Evolutionary conservation across 2,113 vertebrate genomes (phyloP), one percentile per base, ranked within the genome.

Genomic region (Megaptera novaeangliae): DNA sequence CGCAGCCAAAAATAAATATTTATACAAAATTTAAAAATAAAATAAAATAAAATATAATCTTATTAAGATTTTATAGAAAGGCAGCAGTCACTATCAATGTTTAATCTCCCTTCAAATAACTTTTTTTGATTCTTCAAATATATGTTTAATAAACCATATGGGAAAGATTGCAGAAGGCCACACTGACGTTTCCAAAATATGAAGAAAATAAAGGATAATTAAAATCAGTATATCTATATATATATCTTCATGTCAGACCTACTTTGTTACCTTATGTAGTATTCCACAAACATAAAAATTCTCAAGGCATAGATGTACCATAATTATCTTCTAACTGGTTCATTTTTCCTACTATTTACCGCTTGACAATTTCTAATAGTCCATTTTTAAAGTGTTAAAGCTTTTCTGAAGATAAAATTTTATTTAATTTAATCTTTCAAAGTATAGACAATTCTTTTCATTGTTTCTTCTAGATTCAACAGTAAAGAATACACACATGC

Each of bases 1-100:
- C 15, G 52, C 52, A 52, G 52, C 15, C 52, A 52, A 6, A 52
- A 52, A 52, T 17, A 17, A 52, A 18, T 52, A 52, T 6, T 52
- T 17, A 52, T 52, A 52, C 17, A 52, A 52, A 52, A 52, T 17
- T 49, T 15, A 4, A 14, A 52, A 52, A 49, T 49, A 52, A 46
- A 46, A 46, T 72, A 96, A 97, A 90, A 46, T 72, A 96, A 97
- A 90, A 31, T 72, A 36, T 44, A 49, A 64, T 61, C 25, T 39
- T 71, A 77, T 41, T 66, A 66, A 94, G 85, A 96, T 21, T 86
- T 74, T 81, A 66, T 4, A 84, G 23, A 59, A 94, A 82, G 36
- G 44, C 9, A 85, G 31, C 39, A 46, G 13, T 61, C 17, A 81
- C 15, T 81, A 39, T 23, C 36, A 75, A 81, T 77, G 4, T 23